Base-by-base conservation (phyloP, 1,140 invertebrate species). In the Schlechtendalia chinensis region DNA sequence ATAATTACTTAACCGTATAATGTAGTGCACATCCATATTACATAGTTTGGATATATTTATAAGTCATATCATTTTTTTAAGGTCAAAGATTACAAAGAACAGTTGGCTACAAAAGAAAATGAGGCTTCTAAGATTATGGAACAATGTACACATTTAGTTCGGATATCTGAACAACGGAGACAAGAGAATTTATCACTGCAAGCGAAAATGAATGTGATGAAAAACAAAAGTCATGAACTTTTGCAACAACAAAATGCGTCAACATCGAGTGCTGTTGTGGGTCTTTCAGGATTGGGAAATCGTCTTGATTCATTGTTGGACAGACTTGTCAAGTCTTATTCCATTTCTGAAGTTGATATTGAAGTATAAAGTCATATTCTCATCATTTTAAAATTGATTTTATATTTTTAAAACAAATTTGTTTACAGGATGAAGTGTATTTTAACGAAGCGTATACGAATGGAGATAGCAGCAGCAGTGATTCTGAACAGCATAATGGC, bases 111-210 rank as follows among this genome's bases (percentile, higher is more conserved):
- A 84, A 88, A 88, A 29, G 87, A 89, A 72, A 87, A 85, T 82
- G 91, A 91, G 86, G 85, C 89, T 79, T 88, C 88, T 83, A 88
- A 87, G 83, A 89, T 92, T 83, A 90, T 91, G 29, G 92, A 92
- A 63, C 93, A 94, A 85, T 93, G 91, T 83, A 90, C 91, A 45
- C 92, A 93, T 84, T 87, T 94, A 82, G 91, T 93, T 54, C 88
- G 91, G 82, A 89, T 94, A 83, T 92, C 91, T 84, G 93, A 94
- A 85, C 92, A 93, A 86, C 89, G 92, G 81, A 90, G 91, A 85
- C 91, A 87, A 83, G 84, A 92, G 84, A 90, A 90, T 83, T 86
- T 93, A 50, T 89, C 90, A 29, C 85, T 93, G 81, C 90, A 90
- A 83, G 87, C 91, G 24, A 89, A 90, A 84, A 86, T 91, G 81